phyloP scores from a whole-genome alignment of 1,140 invertebrate genomes.

The Dendrolimus kikuchii region DNA sequence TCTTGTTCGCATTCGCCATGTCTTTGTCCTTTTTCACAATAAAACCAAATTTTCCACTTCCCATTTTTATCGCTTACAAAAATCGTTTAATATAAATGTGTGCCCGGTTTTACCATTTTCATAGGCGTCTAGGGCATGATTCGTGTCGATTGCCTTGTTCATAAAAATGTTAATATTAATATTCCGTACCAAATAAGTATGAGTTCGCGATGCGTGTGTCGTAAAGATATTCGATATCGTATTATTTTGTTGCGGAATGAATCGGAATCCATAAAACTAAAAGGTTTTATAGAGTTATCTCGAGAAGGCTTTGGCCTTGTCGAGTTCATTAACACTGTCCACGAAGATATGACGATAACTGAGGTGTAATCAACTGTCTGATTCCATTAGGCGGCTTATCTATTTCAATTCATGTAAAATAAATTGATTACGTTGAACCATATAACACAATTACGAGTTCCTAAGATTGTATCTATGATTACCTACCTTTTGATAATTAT shows the following conservation, averaged over 20 bases:
- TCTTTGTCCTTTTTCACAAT: slow-evolving; percentile 54
- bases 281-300: slow-evolving; percentile 66
- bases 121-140: slow-evolving; percentile 24
- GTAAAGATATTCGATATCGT: slow-evolving; percentile 60
- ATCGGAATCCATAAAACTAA: slow-evolving; percentile 55
- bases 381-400: slow-evolving; percentile 48
- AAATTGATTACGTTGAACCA: slow-evolving; percentile 1
- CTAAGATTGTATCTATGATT: too few relatives aligned
- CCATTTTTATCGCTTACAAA: slow-evolving; percentile 46
- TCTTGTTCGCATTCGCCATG: slow-evolving; percentile 37
- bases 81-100: slow-evolving; percentile 18
- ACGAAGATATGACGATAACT: slow-evolving; percentile 37
- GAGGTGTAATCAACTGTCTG: slow-evolving; percentile 56
- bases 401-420: slow-evolving; percentile 16
- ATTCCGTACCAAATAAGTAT: slow-evolving; percentile 26
- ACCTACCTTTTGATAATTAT: too few relatives aligned
- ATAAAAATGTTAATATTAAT: slow-evolving; percentile 32
- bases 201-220: slow-evolving; percentile 35
- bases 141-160: slow-evolving; percentile 24
- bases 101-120: slow-evolving; percentile 31
- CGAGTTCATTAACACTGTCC: slow-evolving; percentile 55
- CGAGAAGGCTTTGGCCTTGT: slow-evolving; percentile 58
- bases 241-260: slow-evolving; percentile 59
- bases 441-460: too few relatives aligned
- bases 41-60: slow-evolving; percentile 55